phyloP scores from a whole-genome alignment of 92 coral and sea anemone species.

The Porites cylindrica region DNA sequence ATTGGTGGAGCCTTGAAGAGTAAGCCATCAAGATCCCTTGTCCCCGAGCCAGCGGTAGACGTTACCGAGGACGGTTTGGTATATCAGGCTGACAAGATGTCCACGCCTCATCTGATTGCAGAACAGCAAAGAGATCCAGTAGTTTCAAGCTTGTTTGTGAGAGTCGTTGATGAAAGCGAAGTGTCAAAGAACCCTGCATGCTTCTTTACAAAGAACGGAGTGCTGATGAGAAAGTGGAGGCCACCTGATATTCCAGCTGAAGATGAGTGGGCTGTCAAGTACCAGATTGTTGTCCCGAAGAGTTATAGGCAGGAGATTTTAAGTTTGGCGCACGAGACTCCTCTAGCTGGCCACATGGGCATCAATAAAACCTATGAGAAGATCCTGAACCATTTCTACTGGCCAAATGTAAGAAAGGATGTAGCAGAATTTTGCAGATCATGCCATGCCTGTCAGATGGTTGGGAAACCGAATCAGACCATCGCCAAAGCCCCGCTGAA shows the following conservation, averaged over 20 bases:
- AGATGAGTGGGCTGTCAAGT: conserved; percentile 26
- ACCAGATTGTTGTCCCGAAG: conserved; percentile 53
- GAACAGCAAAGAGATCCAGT: conserved; percentile 68
- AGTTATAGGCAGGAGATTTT: conserved; percentile 41
- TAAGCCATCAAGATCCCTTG: too few relatives aligned
- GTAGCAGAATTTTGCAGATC: conserved; percentile 51
- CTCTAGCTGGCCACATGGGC: conserved; percentile 18
- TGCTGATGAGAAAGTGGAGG: neutral
- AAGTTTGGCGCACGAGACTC: conserved; percentile 51
- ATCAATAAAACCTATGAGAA: too few relatives aligned
- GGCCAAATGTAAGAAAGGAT: conserved; percentile 46
- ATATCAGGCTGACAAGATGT: conserved; percentile 2
- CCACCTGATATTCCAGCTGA: too few relatives aligned
- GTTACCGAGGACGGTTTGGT: neutral
- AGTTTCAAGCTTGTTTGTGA: conserved; percentile 40
- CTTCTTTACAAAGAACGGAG: conserved; percentile 41
- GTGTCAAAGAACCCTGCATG: conserved; percentile 10
- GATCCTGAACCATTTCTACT: neutral
- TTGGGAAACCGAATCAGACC: conserved; percentile 60
- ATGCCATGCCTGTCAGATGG: conserved; percentile 54
- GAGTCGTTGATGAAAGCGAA: conserved; percentile 54
- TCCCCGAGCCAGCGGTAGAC: too few relatives aligned
- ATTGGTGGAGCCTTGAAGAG: too few relatives aligned
- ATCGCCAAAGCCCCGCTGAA: conserved; percentile 60
- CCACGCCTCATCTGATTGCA: conserved; percentile 47